A percentile compares a stretch with the other conserved stretches of the same genome.
Evolutionary conservation across 2,113 vertebrate species (phyloP).

Genomic region (Carlito syrichta): DNA sequence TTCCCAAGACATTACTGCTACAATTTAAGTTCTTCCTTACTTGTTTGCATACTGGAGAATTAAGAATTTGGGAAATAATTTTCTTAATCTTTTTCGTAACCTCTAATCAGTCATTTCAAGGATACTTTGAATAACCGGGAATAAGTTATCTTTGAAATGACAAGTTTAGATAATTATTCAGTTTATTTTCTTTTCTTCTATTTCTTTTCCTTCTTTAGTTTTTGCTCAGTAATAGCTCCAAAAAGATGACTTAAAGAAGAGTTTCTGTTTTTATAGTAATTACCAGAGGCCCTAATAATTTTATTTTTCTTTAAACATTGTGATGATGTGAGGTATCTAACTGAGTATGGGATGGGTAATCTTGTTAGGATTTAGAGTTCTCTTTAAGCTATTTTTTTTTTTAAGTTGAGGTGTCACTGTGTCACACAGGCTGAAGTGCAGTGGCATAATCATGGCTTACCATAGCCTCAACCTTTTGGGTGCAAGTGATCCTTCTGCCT

Average conservation of each 20-base stretch:
- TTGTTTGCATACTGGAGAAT: slow-evolving; percentile 14
- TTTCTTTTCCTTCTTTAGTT: background rate
- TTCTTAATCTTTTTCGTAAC: slow-evolving; percentile 14
- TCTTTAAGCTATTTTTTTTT: too few species aligned
- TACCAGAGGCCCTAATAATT: background rate
- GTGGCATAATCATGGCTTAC: too few species aligned
- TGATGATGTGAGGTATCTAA: background rate
- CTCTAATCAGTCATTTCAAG: background rate
- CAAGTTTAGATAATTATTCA: background rate
- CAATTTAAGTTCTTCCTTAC: background rate
- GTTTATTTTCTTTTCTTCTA: background rate
- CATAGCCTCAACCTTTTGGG: too few species aligned
- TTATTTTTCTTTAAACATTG: background rate
- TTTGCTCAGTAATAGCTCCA: background rate
- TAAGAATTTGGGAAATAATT: slow-evolving; percentile 40
- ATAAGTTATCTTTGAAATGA: slow-evolving; percentile 31
- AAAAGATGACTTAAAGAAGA: background rate
- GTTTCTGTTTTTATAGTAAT: slow-evolving; percentile 26
- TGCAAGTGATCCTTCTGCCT: too few species aligned
- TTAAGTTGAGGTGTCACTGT: too few species aligned
- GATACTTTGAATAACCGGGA: slow-evolving; percentile 25
- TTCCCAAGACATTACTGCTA: background rate
- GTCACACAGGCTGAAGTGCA: too few species aligned
- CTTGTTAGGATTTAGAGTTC: slow-evolving; percentile 28
- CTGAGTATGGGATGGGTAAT: background rate